These are phyloP conservation scores for Hippoglossus stenolepis DNA, from an alignment of 2,113 vertebrate species.

Conservation along the genomic window DNA sequence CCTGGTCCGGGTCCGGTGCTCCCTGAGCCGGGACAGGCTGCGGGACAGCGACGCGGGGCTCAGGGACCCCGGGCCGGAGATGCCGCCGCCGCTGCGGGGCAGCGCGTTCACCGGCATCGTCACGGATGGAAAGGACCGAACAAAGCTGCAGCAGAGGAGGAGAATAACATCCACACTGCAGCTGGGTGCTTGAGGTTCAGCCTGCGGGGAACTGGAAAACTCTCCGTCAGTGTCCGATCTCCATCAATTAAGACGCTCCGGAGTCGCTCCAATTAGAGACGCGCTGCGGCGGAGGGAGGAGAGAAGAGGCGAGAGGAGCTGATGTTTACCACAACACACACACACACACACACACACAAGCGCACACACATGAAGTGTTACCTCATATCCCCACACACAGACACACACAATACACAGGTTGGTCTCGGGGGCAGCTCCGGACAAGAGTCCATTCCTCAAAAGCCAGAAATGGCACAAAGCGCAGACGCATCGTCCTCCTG, in stretches of 20 bases:
- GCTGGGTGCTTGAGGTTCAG: slow-evolving; percentile 1
- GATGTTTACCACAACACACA: slow-evolving; percentile 27
- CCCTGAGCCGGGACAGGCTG: slow-evolving; percentile 90
- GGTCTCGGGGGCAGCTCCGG: slow-evolving; percentile 16
- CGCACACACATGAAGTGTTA: neutral
- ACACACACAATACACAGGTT: slow-evolving; percentile 9
- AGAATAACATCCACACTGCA: slow-evolving; percentile 40
- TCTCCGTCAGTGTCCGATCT: slow-evolving; percentile 49
- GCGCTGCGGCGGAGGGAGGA: slow-evolving; percentile 40
- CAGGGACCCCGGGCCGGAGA: slow-evolving; percentile 80
- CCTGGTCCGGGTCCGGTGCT: slow-evolving; percentile 90
- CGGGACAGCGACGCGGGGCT: slow-evolving; percentile 90
- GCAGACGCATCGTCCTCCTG: slow-evolving; percentile 30
- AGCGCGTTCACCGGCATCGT: slow-evolving; percentile 83
- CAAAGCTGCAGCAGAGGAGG: neutral
- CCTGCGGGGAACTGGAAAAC: neutral
- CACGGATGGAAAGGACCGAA: slow-evolving; percentile 12
- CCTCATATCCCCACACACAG: neutral
- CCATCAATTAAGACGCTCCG: slow-evolving; percentile 61
- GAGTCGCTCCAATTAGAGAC: slow-evolving; percentile 57
- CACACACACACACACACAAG: neutral
- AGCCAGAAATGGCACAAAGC: slow-evolving; percentile 31
- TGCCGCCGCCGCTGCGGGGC: slow-evolving; percentile 76
- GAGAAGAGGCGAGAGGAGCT: slow-evolving; percentile 46
- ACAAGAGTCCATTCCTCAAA: slow-evolving; percentile 55